Conservation (phyloP, 1,140 invertebrate species). For the Holotrichia oblita region DNA sequence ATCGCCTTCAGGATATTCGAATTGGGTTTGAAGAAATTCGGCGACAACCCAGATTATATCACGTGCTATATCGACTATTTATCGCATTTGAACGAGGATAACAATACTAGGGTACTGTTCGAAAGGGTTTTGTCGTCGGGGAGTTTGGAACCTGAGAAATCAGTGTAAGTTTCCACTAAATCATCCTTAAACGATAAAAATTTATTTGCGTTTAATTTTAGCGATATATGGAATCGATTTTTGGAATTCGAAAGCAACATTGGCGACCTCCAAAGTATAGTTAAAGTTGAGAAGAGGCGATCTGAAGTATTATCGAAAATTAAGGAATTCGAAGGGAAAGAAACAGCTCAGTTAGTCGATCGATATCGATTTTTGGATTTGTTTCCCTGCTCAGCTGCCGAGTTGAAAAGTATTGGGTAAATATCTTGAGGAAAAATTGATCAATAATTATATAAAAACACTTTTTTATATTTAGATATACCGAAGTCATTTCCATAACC, state of each 20-base stretch:
- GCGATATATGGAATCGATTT: slow-evolving; percentile 98
- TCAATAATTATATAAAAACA: neutral
- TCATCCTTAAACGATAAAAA: too few species aligned
- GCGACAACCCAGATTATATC: slow-evolving; percentile 93
- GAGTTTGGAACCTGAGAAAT: slow-evolving; percentile 90
- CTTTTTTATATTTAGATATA: slow-evolving; percentile 57
- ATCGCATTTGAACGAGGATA: slow-evolving; percentile 99
- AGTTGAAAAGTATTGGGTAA: slow-evolving; percentile 90
- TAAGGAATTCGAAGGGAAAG: slow-evolving; percentile 96
- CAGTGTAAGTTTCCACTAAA: slow-evolving; percentile 73
- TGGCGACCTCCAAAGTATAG: slow-evolving; percentile 96
- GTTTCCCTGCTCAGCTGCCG: slow-evolving; percentile 88
- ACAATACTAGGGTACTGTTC: slow-evolving; percentile 97
- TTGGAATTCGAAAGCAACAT: slow-evolving; percentile 99
- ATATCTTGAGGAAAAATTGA: too few species aligned
- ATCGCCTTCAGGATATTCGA: slow-evolving; percentile 99
- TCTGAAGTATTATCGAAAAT: slow-evolving; percentile 92
- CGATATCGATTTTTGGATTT: slow-evolving; percentile 95
- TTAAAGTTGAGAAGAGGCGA: slow-evolving; percentile 96
- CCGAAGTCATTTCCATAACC: slow-evolving; percentile 58
- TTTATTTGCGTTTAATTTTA: too few species aligned
- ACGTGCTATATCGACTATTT: slow-evolving; percentile 97
- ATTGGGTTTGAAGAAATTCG: slow-evolving; percentile 96
- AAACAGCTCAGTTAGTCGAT: slow-evolving; percentile 95
- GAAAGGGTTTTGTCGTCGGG: slow-evolving; percentile 95